A percentile compares a stretch with the other conserved stretches of the same genome.
Evolutionary conservation across 2,113 vertebrate genomes (phyloP).

Genomic region (Cariama cristata): DNA sequence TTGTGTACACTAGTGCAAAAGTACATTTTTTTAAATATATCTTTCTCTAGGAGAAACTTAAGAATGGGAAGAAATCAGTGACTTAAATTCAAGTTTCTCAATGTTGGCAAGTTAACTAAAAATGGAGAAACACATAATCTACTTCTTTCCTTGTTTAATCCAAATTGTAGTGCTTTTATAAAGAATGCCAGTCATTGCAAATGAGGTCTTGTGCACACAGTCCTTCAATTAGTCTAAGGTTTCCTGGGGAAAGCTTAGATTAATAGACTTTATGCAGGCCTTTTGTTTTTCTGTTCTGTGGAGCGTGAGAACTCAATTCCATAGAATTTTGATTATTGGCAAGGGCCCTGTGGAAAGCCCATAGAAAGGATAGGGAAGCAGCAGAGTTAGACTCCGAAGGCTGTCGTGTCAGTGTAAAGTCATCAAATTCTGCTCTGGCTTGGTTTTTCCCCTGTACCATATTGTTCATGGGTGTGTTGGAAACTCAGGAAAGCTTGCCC

Average conservation of each 20-base stretch:
- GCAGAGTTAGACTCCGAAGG: not conserved
- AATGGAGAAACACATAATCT: not conserved
- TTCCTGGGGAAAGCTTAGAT: not conserved
- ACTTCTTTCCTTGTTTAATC: not conserved
- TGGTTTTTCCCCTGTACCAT: not conserved
- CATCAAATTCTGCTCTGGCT: not conserved
- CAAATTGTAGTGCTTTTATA: not conserved
- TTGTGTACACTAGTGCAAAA: not conserved
- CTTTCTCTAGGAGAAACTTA: not conserved
- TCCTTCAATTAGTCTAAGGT: not conserved
- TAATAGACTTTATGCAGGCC: not conserved
- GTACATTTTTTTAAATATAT: not conserved
- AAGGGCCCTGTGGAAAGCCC: not conserved
- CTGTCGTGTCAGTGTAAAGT: not conserved
- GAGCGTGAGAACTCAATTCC: not conserved
- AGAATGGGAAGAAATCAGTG: not conserved
- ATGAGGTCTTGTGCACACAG: not conserved
- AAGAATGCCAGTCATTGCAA: not conserved
- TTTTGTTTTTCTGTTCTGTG: not conserved
- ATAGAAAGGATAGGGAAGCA: not conserved
- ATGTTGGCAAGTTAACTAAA: not conserved
- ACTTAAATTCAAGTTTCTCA: not conserved
- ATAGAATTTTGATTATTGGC: not conserved
- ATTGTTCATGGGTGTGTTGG: not conserved
- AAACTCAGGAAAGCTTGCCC: not conserved